phyloP scores from a whole-genome alignment of 2,888 invertebrate species.

The Lepetodrilus schrolli region DNA sequence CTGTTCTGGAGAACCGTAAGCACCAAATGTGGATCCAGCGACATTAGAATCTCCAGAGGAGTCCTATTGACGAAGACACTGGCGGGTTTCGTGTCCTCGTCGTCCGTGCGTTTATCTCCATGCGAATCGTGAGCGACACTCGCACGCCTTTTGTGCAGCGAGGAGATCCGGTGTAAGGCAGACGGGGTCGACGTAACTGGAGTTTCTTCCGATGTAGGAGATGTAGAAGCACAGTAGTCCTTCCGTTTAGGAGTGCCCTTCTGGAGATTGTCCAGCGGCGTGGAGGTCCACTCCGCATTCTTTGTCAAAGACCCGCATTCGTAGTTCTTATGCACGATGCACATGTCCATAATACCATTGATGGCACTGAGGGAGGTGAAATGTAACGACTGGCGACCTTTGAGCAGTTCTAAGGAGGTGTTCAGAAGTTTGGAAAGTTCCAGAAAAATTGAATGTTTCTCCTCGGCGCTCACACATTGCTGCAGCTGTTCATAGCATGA shows the following conservation, averaged over 20 bases:
- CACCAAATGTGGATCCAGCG: constrained; percentile 77
- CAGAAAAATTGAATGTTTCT: constrained; percentile 69
- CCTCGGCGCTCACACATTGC: constrained; percentile 47
- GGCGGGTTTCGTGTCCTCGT: constrained; percentile 43
- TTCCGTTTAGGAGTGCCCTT: constrained; percentile 12
- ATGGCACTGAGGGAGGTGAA: constrained; percentile 80
- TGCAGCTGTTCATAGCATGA: constrained; percentile 67
- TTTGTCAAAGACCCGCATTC: constrained; percentile 57
- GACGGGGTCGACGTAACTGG: constrained; percentile 14
- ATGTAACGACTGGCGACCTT: constrained; percentile 79
- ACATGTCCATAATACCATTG: constrained; percentile 79
- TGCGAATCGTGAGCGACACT: constrained; percentile 34
- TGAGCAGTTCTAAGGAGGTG: constrained; percentile 78
- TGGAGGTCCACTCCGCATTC: constrained; percentile 37
- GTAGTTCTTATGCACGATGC: constrained; percentile 76
- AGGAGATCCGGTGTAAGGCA: constrained; percentile 44
- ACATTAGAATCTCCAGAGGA: constrained; percentile 69
- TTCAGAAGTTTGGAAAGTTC: constrained; percentile 78
- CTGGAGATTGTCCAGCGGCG: constrained; percentile 27
- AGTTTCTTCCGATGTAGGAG: not conserved
- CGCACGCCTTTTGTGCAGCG: constrained; percentile 43
- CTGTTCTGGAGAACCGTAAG: constrained; percentile 79
- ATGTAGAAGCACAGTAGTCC: constrained; percentile 8
- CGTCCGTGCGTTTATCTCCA: constrained; percentile 34
- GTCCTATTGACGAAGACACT: constrained; percentile 48